Conservation (phyloP, 2,113 vertebrate genomes). For the Caretta caretta region DNA sequence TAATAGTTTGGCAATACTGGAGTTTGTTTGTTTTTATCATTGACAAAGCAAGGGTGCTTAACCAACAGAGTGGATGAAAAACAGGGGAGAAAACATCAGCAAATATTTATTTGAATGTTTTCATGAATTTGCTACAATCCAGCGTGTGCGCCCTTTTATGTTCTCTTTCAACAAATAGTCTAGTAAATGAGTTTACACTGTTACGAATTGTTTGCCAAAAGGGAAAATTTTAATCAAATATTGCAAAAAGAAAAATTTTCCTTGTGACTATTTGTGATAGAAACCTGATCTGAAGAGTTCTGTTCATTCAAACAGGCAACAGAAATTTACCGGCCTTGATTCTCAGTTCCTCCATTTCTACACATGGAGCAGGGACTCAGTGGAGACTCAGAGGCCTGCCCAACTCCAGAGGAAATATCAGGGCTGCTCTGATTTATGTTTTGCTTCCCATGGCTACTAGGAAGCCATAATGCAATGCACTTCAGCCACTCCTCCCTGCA, state of each 20-base stretch:
- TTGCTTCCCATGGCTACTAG: not conserved
- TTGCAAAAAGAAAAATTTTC: not conserved
- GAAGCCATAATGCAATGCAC: not conserved
- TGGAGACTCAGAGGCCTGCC: not conserved
- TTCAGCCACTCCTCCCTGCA: not conserved
- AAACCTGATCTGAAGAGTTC: not conserved
- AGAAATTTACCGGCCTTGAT: not conserved
- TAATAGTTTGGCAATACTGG: not conserved
- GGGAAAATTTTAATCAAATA: not conserved
- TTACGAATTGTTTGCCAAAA: not conserved
- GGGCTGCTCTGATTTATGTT: not conserved
- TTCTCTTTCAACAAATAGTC: not conserved
- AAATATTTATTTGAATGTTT: not conserved
- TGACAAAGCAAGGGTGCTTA: not conserved
- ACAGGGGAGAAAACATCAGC: not conserved
- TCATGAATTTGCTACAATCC: not conserved
- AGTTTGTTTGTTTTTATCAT: not conserved
- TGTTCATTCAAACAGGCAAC: not conserved
- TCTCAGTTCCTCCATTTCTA: not conserved
- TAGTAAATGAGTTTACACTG: not conserved
- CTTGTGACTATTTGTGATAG: not conserved
- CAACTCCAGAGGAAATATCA: not conserved
- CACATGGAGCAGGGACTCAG: not conserved
- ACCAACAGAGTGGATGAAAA: not conserved
- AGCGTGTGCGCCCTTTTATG: not conserved